Percentiles rank a stretch among this genome's conserved stretches.
Conservation (phyloP, 2,888 invertebrate genomes). For the Danaus chrysippus region DNA sequence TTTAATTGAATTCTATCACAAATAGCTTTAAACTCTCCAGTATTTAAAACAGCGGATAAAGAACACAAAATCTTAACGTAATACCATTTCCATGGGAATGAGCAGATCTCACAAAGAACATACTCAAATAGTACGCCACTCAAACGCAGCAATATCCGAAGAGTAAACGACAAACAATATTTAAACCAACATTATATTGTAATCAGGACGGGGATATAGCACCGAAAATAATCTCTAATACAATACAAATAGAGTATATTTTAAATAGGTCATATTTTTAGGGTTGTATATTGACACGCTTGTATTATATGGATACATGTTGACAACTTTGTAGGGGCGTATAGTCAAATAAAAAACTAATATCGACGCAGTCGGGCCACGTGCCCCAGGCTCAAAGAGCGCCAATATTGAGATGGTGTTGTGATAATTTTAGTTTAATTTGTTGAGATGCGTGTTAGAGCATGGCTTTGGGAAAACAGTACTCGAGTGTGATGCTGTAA, state of each 20-base stretch:
- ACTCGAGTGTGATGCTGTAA: constrained; percentile 12
- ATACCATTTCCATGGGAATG: constrained; percentile 64
- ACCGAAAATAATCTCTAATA: constrained; percentile 19
- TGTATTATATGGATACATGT: constrained; percentile 58
- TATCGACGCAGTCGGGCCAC: constrained; percentile 58
- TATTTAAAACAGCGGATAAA: constrained; percentile 32
- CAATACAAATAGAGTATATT: constrained; percentile 3
- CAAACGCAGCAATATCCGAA: constrained; percentile 56
- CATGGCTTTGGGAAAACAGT: constrained; percentile 20
- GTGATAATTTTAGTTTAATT: constrained; percentile 69
- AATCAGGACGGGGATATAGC: constrained; percentile 1
- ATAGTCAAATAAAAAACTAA: constrained; percentile 75
- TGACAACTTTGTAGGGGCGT: constrained; percentile 70
- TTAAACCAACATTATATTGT: constrained; percentile 37
- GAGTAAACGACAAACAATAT: constrained; percentile 57
- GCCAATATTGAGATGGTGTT: constrained; percentile 68
- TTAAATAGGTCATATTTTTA: constrained; percentile 2
- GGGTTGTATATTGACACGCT: not conserved
- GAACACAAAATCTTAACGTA: constrained; percentile 49
- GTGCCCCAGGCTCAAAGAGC: constrained; percentile 52
- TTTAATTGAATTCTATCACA: not conserved
- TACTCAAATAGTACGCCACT: constrained; percentile 57
- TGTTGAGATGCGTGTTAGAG: constrained; percentile 43
- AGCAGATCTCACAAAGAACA: constrained; percentile 50
- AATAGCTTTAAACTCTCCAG: constrained; percentile 19